Evolutionary conservation across 2,888 invertebrate species (phyloP), one percentile per base, ranked within the genome.

Genomic region (Synanthedon formicaeformis): DNA sequence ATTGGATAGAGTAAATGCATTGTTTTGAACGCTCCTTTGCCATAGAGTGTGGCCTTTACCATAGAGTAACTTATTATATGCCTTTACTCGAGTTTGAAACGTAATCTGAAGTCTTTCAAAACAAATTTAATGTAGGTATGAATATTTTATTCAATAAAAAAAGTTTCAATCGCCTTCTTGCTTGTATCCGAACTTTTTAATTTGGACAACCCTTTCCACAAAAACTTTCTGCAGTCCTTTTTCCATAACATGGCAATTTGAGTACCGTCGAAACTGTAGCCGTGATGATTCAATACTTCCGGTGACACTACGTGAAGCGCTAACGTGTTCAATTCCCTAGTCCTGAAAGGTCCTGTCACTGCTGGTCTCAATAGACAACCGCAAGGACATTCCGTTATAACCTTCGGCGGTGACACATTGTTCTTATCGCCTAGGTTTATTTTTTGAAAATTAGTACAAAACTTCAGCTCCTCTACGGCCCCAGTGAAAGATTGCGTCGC

Each of bases 141-240:
- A 34, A 12, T 16, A 50, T 34, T 52, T 48, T 45, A 50, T 40
- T 41, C 41, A 13, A 6, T 13, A 14, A 53, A 50, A 16, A 45
- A 50, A 48, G 41, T 41, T 53, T 34, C 34, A 34, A 34, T 3
- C 34, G 34, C 34, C 34, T 34, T 50, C 23, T 73, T 0, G 72
- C 75, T 45, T 73, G 65, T 48, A 75, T 70, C 45, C 2, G 73
- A 74, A 53, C 73, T 73, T 62, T 78, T 78, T 60, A 66, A 66
- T 66, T 74, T 78, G 40, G 78, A 70, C 58, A 75, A 73, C 40
- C 84, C 84, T 66, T 88, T 88, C 88, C 88, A 92, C 53, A 92
- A 74, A 85, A 92, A 92, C 83, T 88, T 92, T 63, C 92, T 81
- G 58, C 91, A 92, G 64, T 92, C 92, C 69, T 92, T 92, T 67